Base-by-base conservation (phyloP, 2,888 invertebrate genomes). In the Lycocerus yunnanus region DNA sequence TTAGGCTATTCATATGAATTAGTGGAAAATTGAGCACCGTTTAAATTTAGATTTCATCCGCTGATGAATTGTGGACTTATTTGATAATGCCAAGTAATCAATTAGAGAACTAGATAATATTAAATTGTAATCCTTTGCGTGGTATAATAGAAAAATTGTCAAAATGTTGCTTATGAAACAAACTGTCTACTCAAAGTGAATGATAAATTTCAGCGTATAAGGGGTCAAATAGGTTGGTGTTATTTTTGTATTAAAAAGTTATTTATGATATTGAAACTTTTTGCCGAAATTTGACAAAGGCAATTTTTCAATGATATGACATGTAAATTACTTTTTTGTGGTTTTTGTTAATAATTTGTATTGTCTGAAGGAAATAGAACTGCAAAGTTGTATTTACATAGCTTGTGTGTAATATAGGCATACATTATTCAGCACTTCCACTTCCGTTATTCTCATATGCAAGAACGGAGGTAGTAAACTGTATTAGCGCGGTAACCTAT, bases 381-480 rank as follows among this genome's bases (percentile, higher is more conserved):
- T 68, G 18, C 69, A 73, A 76, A 76, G 73, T 71, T 66, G 76
- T 74, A 76, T 76, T 76, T 76, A 73, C 73, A 76, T 71, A 73
- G 73, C 73, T 60, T 68, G 71, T 68, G 67, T 69, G 76, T 76
- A 73, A 76, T 73, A 73, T 76, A 73, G 68, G 71, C 66, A 76
- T 76, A 73, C 73, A 76, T 76, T 76, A 76, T 76, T 76, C 76
- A 76, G 68, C 71, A 73, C 76, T 71, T 74, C 76, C 69, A 76
- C 73, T 68, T 76, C 76, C 73, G 73, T 76, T 76, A 73, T 76
- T 76, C 76, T 73, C 76, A 76, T 76, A 74, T 76, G 76, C 73
- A 73, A 67, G 75, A 75, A 72, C 66, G 76, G 71, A 76, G 71
- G 76, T 66, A 71, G 73, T 76, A 76, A 76, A 76, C 73, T 76